Percentiles rank a stretch among this genome's conserved stretches.
phyloP scores from a whole-genome alignment of 2,888 invertebrate species.

The Oscheius onirici region DNA sequence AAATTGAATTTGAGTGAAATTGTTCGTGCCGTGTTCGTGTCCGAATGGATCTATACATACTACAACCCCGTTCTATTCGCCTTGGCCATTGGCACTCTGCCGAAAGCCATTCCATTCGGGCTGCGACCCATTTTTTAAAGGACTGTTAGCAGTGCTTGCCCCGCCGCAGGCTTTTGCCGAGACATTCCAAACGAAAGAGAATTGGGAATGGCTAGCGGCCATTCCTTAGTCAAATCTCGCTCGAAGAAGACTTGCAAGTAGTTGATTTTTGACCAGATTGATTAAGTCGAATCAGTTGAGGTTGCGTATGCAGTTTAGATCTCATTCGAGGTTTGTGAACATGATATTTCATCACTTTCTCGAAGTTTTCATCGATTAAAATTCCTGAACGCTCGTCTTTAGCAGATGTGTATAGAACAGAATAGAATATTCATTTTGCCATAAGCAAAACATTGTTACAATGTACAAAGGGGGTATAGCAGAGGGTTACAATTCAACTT shows the following conservation, averaged over 20 bases:
- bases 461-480: too few species aligned
- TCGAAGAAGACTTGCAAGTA: background rate
- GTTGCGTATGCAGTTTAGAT: background rate
- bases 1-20: too few species aligned
- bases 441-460: too few species aligned
- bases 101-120: too few species aligned
- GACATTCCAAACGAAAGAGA: slow-evolving; percentile 2
- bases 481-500: too few species aligned
- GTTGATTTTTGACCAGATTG: background rate
- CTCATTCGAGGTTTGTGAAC: background rate
- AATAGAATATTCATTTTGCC: too few species aligned
- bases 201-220: background rate
- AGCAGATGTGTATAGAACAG: too few species aligned
- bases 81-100: too few species aligned
- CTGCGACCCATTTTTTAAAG: background rate
- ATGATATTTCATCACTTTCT: background rate
- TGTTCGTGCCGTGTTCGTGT: too few species aligned
- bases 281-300: background rate
- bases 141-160: background rate
- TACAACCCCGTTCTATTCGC: too few species aligned
- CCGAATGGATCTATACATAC: too few species aligned
- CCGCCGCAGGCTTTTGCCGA: background rate
- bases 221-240: background rate
- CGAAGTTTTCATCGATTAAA: background rate
- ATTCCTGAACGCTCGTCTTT: too few species aligned